Evolutionary conservation across 2,797 vertebrate species (phyloP).

Genomic region (Carapus acus): DNA sequence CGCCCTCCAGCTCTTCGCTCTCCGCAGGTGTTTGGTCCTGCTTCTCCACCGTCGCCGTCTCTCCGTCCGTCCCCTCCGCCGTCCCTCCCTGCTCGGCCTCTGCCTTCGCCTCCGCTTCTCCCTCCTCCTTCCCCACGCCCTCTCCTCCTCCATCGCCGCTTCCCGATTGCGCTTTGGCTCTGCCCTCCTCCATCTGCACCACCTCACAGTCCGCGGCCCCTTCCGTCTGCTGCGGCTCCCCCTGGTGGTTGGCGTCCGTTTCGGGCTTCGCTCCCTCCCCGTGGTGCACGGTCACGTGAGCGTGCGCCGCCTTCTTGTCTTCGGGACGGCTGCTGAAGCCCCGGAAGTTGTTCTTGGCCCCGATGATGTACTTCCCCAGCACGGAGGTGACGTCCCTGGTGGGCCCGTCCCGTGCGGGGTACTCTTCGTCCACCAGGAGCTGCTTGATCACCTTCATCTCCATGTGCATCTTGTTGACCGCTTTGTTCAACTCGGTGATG

Average conservation of each 20-base stretch:
- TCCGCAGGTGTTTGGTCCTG: constrained; percentile 7
- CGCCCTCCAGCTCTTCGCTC: neutral
- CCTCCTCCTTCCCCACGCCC: constrained; percentile 21
- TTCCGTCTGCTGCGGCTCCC: constrained; percentile 19
- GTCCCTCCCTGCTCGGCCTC: constrained; percentile 8
- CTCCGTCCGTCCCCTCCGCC: constrained; percentile 18
- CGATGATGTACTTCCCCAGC: constrained; percentile 78
- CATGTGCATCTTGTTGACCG: constrained; percentile 70
- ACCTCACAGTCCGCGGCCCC: constrained; percentile 43
- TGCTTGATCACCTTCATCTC: constrained; percentile 74
- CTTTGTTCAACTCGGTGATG: constrained; percentile 83
- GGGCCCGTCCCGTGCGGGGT: neutral
- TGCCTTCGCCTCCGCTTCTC: constrained; percentile 16
- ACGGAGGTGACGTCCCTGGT: constrained; percentile 65
- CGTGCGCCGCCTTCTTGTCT: constrained; percentile 26
- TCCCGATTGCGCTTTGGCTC: constrained; percentile 22
- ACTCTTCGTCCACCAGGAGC: constrained; percentile 46
- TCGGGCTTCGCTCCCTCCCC: constrained; percentile 32
- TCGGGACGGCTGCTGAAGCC: constrained; percentile 64
- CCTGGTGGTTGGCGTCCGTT: neutral
- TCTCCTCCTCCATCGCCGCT: no score
- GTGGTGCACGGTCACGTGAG: constrained; percentile 57
- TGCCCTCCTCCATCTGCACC: constrained; percentile 66
- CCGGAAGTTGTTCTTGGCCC: constrained; percentile 82
- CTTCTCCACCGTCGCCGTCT: constrained; percentile 2